Base-by-base conservation (phyloP, 2,888 invertebrate genomes). In the Drosophila ustulata region DNA sequence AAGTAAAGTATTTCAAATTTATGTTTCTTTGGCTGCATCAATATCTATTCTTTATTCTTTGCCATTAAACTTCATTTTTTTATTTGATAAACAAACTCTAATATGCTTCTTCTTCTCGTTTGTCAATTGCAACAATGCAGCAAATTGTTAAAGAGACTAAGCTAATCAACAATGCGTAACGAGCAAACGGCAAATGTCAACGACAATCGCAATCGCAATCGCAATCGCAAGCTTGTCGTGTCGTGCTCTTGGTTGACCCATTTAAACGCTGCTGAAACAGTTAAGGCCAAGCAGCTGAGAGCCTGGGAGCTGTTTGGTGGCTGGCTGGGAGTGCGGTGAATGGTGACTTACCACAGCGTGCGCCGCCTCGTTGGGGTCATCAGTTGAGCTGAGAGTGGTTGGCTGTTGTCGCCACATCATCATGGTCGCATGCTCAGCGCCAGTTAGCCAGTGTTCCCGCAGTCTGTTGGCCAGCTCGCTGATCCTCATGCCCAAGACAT, bases 401-500 rank as follows among this genome's bases (percentile, higher is more conserved):
- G 62, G 75, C 71, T 89, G 87, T 58, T 90, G 91, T 41, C 92
- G 91, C 92, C 92, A 92, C 77, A 92, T 89, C 59, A 91, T 81
- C 76, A 92, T 83, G 28, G 85, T 89, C 4, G 91, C 90, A 57
- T 86, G 83, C 45, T 80, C 89, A 32, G 88, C 91, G 30, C 92
- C 92, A 52, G 82, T 88, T 55, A 89, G 81, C 91, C 91, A 92
- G 75, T 91, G 91, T 39, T 84, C 88, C 53, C 89, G 89, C 47
- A 92, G 82, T 64, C 84, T 84, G 23, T 66, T 75, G 41, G 92
- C 92, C 71, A 92, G 82, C 73, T 92, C 91, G 34, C 89, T 88
- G 72, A 92, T 92, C 68, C 88, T 80, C 75, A 91, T 86, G 7
- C 92, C 92, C 61, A 92, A 59, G 8, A 92, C 89, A 85, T 92